Conservation (phyloP, 2,888 invertebrate genomes). For the Nemotelus pantherinus region DNA sequence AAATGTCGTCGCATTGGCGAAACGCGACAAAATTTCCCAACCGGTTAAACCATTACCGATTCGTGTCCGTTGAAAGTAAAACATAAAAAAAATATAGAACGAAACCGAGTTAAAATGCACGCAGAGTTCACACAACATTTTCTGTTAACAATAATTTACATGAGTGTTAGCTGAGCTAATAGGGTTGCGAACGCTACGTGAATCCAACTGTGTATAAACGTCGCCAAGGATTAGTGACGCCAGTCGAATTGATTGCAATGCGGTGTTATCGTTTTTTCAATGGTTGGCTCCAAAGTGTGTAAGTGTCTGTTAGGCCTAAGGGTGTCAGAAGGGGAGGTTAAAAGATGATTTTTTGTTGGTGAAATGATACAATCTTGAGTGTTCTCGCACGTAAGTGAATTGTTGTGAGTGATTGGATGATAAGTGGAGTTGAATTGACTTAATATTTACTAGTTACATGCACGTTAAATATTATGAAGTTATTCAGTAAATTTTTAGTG, state of each 20-base stretch:
- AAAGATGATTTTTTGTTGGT: too few relatives aligned
- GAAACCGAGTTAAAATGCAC: conserved; percentile 18
- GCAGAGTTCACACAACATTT: conserved; percentile 33
- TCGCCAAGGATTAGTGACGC: conserved; percentile 47
- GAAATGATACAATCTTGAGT: too few relatives aligned
- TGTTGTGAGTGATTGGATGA: too few relatives aligned
- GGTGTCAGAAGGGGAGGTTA: too few relatives aligned
- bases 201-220: conserved; percentile 16
- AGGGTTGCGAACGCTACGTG: background rate
- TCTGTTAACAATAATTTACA: conserved; percentile 20
- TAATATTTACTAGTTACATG: too few relatives aligned
- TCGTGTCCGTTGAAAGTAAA: background rate
- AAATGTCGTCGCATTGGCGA: background rate
- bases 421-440: too few relatives aligned
- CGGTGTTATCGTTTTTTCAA: conserved; percentile 31
- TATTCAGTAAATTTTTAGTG: too few relatives aligned
- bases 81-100: background rate
- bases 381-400: too few relatives aligned
- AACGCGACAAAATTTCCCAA: background rate
- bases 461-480: too few relatives aligned
- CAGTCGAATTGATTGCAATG: conserved; percentile 48
- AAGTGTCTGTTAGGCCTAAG: too few relatives aligned
- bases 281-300: too few relatives aligned
- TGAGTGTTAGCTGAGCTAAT: conserved; percentile 2
- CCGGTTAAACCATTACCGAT: background rate